phyloP scores from a whole-genome alignment of 2,888 invertebrate genomes.

The Lottia scabra region DNA sequence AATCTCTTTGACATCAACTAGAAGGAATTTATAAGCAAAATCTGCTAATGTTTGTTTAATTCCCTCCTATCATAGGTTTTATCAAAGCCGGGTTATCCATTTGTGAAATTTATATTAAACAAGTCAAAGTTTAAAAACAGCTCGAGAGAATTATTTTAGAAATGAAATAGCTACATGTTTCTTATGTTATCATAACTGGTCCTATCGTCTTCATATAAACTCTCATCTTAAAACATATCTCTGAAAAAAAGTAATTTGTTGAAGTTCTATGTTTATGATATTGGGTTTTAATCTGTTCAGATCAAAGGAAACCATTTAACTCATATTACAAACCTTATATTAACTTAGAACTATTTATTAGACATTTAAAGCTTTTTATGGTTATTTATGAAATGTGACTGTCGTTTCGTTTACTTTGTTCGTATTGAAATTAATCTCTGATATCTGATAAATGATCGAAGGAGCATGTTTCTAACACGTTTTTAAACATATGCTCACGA shows the following conservation, averaged over 20 bases:
- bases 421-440: slow-evolving; percentile 7
- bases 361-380: slow-evolving; percentile 9
- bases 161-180: background rate
- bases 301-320: slow-evolving; percentile 1
- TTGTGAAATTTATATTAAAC: slow-evolving; percentile 4
- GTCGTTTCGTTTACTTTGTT: slow-evolving; percentile 15
- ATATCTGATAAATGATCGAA: no score
- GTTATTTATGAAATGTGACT: slow-evolving; percentile 17
- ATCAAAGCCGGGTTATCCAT: background rate
- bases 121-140: background rate
- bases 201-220: background rate
- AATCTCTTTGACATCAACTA: slow-evolving; percentile 16
- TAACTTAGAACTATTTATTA: slow-evolving; percentile 10
- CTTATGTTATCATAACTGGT: background rate
- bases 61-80: background rate
- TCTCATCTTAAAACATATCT: background rate
- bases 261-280: background rate
- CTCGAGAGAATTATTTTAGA: background rate
- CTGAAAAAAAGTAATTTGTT: background rate
- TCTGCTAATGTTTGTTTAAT: background rate
- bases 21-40: slow-evolving; percentile 16
- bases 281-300: background rate
- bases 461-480: no score
- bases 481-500: no score
- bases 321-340: background rate